Conservation (phyloP, 2,113 vertebrate genomes). For the Meles meles region DNA sequence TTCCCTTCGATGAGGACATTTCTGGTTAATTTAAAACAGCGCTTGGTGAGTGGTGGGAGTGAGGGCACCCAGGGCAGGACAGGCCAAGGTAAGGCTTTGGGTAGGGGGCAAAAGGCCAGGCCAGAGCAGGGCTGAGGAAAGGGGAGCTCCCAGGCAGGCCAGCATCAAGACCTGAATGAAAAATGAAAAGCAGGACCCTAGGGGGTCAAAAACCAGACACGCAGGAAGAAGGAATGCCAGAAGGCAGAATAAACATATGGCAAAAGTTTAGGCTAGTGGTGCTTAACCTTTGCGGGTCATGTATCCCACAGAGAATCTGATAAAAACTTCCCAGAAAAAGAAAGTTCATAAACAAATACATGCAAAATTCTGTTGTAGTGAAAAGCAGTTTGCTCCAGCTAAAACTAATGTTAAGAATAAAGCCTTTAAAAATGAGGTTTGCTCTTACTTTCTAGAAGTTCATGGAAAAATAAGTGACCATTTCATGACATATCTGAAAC, state of each 20-base stretch:
- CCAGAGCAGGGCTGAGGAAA: not conserved
- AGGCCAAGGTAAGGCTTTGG: not conserved
- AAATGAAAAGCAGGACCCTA: constrained; percentile 41
- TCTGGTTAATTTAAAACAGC: constrained; percentile 64
- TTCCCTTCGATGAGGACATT: constrained; percentile 16
- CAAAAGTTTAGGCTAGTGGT: constrained; percentile 43
- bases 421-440: not conserved
- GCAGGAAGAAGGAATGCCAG: constrained; percentile 53
- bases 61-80: not conserved
- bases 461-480: not conserved
- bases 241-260: constrained; percentile 56
- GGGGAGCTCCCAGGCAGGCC: not conserved
- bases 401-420: not conserved
- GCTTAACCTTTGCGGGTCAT: constrained; percentile 47
- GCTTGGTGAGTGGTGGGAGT: not conserved
- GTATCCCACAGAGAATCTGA: constrained; percentile 52
- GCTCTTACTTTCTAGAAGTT: not conserved
- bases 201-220: constrained; percentile 49
- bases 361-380: not conserved
- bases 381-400: constrained; percentile 15
- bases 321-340: constrained; percentile 25
- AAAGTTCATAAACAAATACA: constrained; percentile 10
- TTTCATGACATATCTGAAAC: not conserved
- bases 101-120: not conserved
- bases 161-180: not conserved